Evolutionary conservation across 2,113 vertebrate species (phyloP), one percentile per base, ranked within the genome.

Genomic region (Motacilla tschutschensis): DNA sequence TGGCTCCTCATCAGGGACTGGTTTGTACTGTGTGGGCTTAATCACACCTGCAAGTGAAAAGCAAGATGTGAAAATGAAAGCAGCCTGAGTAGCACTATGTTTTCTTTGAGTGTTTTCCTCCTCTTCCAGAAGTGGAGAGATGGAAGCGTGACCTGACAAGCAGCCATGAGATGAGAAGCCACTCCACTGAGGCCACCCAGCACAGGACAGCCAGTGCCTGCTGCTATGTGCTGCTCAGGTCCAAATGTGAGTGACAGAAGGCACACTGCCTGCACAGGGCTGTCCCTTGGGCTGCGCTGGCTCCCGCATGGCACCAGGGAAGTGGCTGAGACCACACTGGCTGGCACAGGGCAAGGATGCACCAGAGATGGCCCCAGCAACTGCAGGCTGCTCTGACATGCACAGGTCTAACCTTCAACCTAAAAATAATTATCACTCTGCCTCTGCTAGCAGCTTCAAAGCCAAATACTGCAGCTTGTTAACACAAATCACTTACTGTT

Each of bases 21-120:
- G 97, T 92, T 99, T 99, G 85, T 99, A 99, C 66, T 99, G 97
- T 22, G 99, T 98, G 62, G 98, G 98, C 94, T 99, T 99, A 95
- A 99, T 99, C 86, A 99, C 98, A 96, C 99, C 99, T 99, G 91
- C 14, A 59, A 76, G 14, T 36, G 64, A 83, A 87, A 85, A 74
- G 33, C 10, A 65, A 65, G 17, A 65, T 5, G 24, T 60, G 71
- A 77, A 65, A 72, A 25, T 1, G 1, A 51, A 55, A 84, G 33
- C 54, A 65, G 15, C 11, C 22, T 25, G 18, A 33, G 53, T 4
- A 50, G 33, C 62, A 53, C 20, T 33, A 8, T 7, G 9, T n/a
- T 65, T 36, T 25, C 54, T 72, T 36, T 28, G n/a, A 36, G 25
- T 33, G 54, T 19, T 28, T 20, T 74, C n/a, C 8, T 83, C 24